Conservation (phyloP, 2,888 invertebrate species). For the Lysandra coridon region DNA sequence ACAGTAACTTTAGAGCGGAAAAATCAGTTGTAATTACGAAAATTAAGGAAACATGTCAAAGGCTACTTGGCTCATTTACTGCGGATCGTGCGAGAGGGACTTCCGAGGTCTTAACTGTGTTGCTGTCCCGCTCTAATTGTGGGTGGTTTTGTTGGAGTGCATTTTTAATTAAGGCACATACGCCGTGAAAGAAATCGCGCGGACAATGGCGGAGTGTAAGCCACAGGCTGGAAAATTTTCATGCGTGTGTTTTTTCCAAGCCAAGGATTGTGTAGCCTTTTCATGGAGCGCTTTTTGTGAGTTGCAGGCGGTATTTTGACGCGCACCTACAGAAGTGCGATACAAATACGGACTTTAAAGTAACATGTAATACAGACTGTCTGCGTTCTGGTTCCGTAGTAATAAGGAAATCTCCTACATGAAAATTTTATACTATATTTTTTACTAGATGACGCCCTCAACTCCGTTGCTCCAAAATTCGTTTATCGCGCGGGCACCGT, state of each 20-base stretch:
- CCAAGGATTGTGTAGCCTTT: slow-evolving; percentile 18
- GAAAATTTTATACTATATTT: too few species aligned
- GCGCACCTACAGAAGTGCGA: not conserved
- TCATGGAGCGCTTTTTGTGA: slow-evolving; percentile 12
- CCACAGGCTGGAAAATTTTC: slow-evolving; percentile 17
- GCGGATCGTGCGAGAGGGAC: slow-evolving; percentile 1
- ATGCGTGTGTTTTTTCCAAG: slow-evolving; percentile 8
- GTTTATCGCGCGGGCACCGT: too few species aligned
- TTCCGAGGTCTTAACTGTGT: slow-evolving; percentile 34
- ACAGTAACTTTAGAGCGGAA: not conserved
- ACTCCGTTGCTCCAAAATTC: too few species aligned
- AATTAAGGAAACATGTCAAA: slow-evolving; percentile 14
- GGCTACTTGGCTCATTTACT: slow-evolving; percentile 21
- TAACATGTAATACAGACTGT: not conserved
- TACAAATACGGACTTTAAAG: not conserved
- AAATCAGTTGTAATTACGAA: slow-evolving; percentile 9
- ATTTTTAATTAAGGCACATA: slow-evolving; percentile 32
- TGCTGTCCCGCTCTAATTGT: slow-evolving; percentile 36
- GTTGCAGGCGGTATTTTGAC: not conserved
- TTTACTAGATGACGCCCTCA: too few species aligned
- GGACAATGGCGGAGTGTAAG: slow-evolving; percentile 28
- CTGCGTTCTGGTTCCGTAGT: not conserved
- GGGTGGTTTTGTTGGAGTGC: slow-evolving; percentile 29
- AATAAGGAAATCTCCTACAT: too few species aligned
- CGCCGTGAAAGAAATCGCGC: slow-evolving; percentile 30